These are phyloP conservation scores for Drosophila bifasciata DNA, from an alignment of 1,140 invertebrate species.

Conservation along the genomic window DNA sequence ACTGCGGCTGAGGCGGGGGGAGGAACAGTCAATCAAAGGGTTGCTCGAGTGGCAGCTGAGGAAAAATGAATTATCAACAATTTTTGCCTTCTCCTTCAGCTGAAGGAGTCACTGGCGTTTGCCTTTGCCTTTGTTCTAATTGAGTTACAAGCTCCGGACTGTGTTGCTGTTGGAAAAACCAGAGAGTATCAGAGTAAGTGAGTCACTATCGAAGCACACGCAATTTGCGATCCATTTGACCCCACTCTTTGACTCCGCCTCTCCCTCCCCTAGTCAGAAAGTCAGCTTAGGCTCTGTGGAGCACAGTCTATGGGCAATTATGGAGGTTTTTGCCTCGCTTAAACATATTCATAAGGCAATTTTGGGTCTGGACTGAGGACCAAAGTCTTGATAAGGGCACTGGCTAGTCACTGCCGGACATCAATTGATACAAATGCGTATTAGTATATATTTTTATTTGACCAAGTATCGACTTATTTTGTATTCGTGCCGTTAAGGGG, in stretches of 20 bases:
- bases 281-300: slow-evolving; percentile 26
- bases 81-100: slow-evolving; percentile 52
- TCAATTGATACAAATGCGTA: slow-evolving; percentile 77
- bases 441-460: slow-evolving; percentile 77
- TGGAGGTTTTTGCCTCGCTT: slow-evolving; percentile 15
- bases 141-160: slow-evolving; percentile 66
- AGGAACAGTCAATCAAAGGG: slow-evolving; percentile 40
- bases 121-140: slow-evolving; percentile 70
- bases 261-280: slow-evolving; percentile 15
- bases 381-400: slow-evolving; percentile 50
- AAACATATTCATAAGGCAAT: slow-evolving; percentile 75
- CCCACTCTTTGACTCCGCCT: slow-evolving; percentile 4
- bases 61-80: slow-evolving; percentile 76
- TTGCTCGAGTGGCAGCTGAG: slow-evolving; percentile 42
- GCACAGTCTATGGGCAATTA: slow-evolving; percentile 33
- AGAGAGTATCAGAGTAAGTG: slow-evolving; percentile 13
- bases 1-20: not conserved
- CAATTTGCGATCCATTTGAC: slow-evolving; percentile 14
- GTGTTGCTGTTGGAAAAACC: slow-evolving; percentile 14
- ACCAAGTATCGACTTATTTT: slow-evolving; percentile 51
- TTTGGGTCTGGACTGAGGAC: slow-evolving; percentile 28
- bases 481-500: slow-evolving; percentile 3
- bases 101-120: slow-evolving; percentile 4
- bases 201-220: slow-evolving; percentile 19
- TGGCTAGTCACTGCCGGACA: slow-evolving; percentile 19